Evolutionary conservation across 2,888 invertebrate genomes (phyloP), one percentile per base, ranked within the genome.

Genomic region (Polia nebulosa): DNA sequence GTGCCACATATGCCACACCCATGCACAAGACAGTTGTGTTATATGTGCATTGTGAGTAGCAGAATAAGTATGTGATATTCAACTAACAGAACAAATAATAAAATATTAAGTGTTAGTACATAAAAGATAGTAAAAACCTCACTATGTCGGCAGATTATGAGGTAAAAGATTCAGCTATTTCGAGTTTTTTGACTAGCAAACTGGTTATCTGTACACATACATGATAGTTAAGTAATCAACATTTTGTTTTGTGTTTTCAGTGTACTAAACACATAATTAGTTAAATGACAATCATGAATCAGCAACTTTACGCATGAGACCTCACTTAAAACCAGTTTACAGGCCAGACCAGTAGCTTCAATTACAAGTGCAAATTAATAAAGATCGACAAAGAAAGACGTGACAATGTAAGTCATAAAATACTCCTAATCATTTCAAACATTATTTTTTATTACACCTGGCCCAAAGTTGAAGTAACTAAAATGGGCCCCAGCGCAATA

Each of bases 231-330:
- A n/a, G n/a, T 39, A 58, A 60, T 29, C 1, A 13, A 34, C 27
- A 71, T 17, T 15, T 1, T 72, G 41, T 60, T 72, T 52, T 69
- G 17, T 39, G 47, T 13, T 36, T 20, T 34, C 7, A 22, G 39
- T 53, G 22, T 34, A 65, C 22, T 39, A 49, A 29, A 47, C 25
- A 32, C 20, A n/a, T 17, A 29, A 3, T 36, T 68, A 36, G 57
- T 39, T 32, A 11, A 36, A 71, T 13, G 9, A 15, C 5, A 27
- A 60, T 59, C 60, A 39, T 68, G 67, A 68, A 22, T 60, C 47
- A 41, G 72, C 60, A 47, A 59, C 8, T 68, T 5, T 47, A 27
- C 2, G 8, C 17, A 45, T 45, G 25, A 39, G 20, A 32, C 25
- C 47, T 57, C 22, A 39, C 29, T 39, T 71, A 39, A 32, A 71